Conservation (phyloP, 2,888 invertebrate genomes). For the Candidula unifasciata region DNA sequence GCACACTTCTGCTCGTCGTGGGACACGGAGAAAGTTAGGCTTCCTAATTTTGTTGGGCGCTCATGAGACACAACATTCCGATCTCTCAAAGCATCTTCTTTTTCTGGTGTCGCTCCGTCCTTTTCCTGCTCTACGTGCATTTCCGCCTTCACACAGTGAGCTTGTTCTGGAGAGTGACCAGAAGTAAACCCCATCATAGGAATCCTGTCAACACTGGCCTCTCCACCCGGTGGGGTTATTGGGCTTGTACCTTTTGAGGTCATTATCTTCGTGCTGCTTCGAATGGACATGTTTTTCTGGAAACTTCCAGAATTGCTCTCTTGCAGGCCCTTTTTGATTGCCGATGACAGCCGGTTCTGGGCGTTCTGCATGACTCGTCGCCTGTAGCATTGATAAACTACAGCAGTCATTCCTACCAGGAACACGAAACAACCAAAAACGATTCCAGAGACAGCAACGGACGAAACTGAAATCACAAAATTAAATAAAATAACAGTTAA, state of each 20-base stretch:
- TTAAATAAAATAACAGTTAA: conserved; percentile 3
- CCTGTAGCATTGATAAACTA: conserved; percentile 84
- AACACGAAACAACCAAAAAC: conserved; percentile 83
- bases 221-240: conserved; percentile 65
- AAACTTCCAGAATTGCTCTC: conserved; percentile 66
- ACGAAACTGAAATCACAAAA: conserved; percentile 67
- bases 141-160: conserved; percentile 70
- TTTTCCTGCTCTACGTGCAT: conserved; percentile 80
- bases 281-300: conserved; percentile 93
- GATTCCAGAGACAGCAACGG: conserved; percentile 81
- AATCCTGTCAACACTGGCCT: conserved; percentile 67
- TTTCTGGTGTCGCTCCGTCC: conserved; percentile 73
- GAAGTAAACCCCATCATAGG: conserved; percentile 80
- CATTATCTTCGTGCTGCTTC: conserved; percentile 63
- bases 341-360: conserved; percentile 73
- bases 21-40: conserved; percentile 91
- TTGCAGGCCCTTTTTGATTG: conserved; percentile 76
- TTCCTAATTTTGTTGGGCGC: conserved; percentile 82
- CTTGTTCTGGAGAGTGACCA: conserved; percentile 64
- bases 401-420: conserved; percentile 82
- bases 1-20: conserved; percentile 94
- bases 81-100: conserved; percentile 63
- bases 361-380: conserved; percentile 80
- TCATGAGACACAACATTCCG: conserved; percentile 37
- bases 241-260: conserved; percentile 77